A percentile compares a stretch with the other conserved stretches of the same genome.
Conservation (phyloP, 2,113 vertebrate genomes). For the Toxostoma redivivum region DNA sequence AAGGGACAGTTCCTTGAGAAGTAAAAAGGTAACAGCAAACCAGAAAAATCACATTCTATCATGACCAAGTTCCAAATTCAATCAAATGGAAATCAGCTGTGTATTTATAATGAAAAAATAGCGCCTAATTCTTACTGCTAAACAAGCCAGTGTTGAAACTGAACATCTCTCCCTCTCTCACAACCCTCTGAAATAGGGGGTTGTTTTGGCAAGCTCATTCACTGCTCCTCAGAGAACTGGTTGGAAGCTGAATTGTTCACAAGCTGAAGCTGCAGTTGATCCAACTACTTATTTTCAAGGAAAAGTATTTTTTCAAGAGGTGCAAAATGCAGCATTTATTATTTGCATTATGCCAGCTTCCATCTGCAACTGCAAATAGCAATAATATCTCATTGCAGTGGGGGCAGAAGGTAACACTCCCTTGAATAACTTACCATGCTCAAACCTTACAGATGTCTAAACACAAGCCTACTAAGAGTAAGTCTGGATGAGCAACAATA, state of each 20-base stretch:
- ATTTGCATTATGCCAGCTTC: not conserved
- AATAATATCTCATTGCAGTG: not conserved
- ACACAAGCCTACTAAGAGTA: not conserved
- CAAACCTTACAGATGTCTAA: not conserved
- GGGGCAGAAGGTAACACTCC: not conserved
- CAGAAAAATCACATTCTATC: not conserved
- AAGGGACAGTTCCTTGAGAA: not conserved
- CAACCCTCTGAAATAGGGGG: not conserved
- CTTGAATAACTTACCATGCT: not conserved
- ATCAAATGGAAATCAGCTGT: not conserved
- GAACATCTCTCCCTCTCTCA: not conserved
- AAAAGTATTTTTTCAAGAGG: slow-evolving; percentile 9
- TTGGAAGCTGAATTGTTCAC: not conserved
- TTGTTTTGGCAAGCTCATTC: not conserved
- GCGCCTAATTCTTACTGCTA: not conserved
- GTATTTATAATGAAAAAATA: not conserved
- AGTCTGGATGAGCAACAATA: not conserved
- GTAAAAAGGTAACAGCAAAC: not conserved
- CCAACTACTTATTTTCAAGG: not conserved
- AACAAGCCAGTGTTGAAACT: not conserved
- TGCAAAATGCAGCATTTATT: not conserved
- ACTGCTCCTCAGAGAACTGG: not conserved
- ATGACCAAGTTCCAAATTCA: not conserved
- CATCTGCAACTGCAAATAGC: not conserved
- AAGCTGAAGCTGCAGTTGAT: not conserved